A percentile compares a stretch with the other conserved stretches of the same genome.
Evolutionary conservation across 2,113 vertebrate species (phyloP).

Genomic region (Trogon melanurus): DNA sequence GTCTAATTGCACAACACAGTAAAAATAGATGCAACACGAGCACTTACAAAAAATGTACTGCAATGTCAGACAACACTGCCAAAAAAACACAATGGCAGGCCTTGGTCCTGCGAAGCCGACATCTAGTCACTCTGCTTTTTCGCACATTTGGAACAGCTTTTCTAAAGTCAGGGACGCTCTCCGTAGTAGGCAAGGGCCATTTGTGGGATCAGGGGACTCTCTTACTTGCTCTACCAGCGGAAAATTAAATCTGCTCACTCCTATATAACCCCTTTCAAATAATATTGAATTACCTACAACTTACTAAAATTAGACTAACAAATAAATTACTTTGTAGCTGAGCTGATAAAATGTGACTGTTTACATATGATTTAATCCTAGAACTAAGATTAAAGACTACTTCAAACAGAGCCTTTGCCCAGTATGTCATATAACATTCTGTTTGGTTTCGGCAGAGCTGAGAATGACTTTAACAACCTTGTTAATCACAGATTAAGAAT

Average conservation of each 20-base stretch:
- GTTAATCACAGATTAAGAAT: conserved; percentile 62
- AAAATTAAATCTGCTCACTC: conserved; percentile 27
- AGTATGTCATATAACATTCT: conserved; percentile 24
- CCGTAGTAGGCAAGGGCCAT: neutral
- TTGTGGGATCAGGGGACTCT: neutral
- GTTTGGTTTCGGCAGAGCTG: conserved; percentile 40
- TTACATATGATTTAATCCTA: conserved; percentile 56
- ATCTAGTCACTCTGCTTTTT: neutral
- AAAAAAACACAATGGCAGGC: conserved; percentile 28
- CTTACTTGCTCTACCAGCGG: neutral
- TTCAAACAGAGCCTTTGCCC: conserved; percentile 56
- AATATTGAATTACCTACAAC: neutral
- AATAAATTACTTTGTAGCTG: conserved; percentile 45
- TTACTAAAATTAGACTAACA: conserved; percentile 62
- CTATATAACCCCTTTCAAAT: conserved; percentile 5
- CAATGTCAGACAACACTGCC: conserved; percentile 5
- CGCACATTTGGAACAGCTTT: conserved; percentile 33
- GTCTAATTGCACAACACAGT: conserved; percentile 25
- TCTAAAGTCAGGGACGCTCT: neutral
- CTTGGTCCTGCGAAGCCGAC: conserved; percentile 25
- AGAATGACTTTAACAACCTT: conserved; percentile 59
- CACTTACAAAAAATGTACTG: conserved; percentile 13
- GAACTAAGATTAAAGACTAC: conserved; percentile 60
- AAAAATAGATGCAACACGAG: conserved; percentile 29
- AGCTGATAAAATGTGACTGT: conserved; percentile 63